phyloP scores from a whole-genome alignment of 2,888 invertebrate species.

The Drosophila setosimentum region DNA sequence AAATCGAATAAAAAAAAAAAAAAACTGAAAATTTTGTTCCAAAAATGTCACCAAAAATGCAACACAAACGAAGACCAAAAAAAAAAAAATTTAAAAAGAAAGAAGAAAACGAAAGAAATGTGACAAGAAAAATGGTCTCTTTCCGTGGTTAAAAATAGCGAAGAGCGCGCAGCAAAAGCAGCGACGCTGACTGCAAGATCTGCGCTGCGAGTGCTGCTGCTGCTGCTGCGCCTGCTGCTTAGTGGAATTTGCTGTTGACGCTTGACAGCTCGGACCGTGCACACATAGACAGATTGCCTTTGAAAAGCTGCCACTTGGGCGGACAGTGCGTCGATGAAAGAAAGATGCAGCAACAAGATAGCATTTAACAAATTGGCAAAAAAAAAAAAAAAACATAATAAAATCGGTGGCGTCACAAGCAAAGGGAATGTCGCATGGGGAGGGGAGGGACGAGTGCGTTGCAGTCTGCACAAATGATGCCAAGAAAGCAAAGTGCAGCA shows the following conservation, averaged over 20 bases:
- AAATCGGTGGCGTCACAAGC: slow-evolving; percentile 37
- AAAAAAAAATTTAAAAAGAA: slow-evolving; percentile 15
- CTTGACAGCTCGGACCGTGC: slow-evolving; percentile 64
- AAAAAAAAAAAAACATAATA: neutral
- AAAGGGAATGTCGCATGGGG: neutral
- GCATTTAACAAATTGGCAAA: slow-evolving; percentile 71
- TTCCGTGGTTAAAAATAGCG: slow-evolving; percentile 75
- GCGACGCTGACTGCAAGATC: slow-evolving; percentile 34
- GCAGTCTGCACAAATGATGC: slow-evolving; percentile 30
- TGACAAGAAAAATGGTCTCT: slow-evolving; percentile 70
- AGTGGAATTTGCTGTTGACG: slow-evolving; percentile 73
- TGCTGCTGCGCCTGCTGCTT: slow-evolving; percentile 46
- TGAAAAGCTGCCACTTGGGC: slow-evolving; percentile 45
- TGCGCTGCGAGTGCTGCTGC: slow-evolving; percentile 12
- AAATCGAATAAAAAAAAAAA: slow-evolving; percentile 32
- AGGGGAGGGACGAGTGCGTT: neutral
- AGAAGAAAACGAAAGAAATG: slow-evolving; percentile 39
- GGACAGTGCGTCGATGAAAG: slow-evolving; percentile 41
- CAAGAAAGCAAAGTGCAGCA: slow-evolving; percentile 14
- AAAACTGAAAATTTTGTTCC: slow-evolving; percentile 55
- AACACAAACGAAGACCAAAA: slow-evolving; percentile 36
- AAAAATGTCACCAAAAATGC: slow-evolving; percentile 75
- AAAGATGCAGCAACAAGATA: slow-evolving; percentile 7
- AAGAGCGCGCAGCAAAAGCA: slow-evolving; percentile 25
- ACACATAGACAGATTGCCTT: slow-evolving; percentile 50